Conservation (phyloP, 1,140 invertebrate species). For the Tribolium castaneum region DNA sequence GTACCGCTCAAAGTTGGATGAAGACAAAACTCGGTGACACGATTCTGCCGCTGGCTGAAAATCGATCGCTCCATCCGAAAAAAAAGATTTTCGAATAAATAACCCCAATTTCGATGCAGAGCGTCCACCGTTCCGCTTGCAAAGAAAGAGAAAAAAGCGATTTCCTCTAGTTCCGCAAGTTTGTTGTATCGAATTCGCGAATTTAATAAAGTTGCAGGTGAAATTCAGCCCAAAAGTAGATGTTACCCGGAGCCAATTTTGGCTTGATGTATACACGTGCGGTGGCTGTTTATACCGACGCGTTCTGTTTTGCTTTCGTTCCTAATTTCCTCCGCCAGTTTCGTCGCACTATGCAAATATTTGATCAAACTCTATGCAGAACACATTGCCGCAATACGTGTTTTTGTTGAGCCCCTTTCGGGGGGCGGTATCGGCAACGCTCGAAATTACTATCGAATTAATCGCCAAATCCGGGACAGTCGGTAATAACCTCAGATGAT, state of each 20-base stretch:
- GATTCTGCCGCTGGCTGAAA: neutral
- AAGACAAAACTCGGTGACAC: neutral
- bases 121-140: neutral
- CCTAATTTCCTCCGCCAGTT: conserved; percentile 33
- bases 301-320: conserved; percentile 32
- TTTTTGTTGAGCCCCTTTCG: conserved; percentile 13
- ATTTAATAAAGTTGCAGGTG: conserved; percentile 34
- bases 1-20: too few species aligned
- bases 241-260: conserved; percentile 20
- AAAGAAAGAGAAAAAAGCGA: neutral
- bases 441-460: conserved; percentile 30
- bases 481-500: conserved; percentile 31
- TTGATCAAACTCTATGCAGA: conserved; percentile 40
- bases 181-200: conserved; percentile 31
- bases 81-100: conserved; percentile 22
- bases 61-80: neutral
- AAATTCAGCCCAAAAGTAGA: conserved; percentile 26
- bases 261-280: conserved; percentile 28
- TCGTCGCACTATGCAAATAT: conserved; percentile 40
- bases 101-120: conserved; percentile 22
- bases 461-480: conserved; percentile 20
- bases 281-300: conserved; percentile 24
- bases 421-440: neutral
- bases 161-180: conserved; percentile 15
- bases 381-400: conserved; percentile 41